These are phyloP conservation scores for Scylla paramamosain DNA, from an alignment of 1,140 invertebrate species.

Conservation along the genomic window DNA sequence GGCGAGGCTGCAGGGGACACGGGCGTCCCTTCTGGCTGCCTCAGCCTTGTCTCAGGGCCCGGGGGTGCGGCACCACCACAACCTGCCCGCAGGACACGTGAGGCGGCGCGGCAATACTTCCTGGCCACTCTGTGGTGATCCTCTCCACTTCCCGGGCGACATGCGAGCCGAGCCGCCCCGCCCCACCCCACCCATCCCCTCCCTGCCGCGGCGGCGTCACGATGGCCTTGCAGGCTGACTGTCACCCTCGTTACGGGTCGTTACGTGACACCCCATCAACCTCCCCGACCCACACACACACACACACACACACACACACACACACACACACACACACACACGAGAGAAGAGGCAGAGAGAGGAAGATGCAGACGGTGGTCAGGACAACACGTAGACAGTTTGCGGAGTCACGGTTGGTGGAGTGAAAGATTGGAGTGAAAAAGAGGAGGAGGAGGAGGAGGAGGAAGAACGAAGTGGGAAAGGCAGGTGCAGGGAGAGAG, in stretches of 20 bases:
- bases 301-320: neutral
- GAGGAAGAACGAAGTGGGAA: neutral
- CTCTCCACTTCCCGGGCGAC: too few species aligned
- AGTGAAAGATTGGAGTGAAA: neutral
- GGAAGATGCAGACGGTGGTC: neutral
- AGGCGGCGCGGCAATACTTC: too few species aligned
- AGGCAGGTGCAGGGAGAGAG: neutral
- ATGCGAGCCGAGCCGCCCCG: neutral
- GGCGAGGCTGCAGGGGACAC: neutral
- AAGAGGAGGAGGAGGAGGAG: neutral
- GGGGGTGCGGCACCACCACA: too few species aligned
- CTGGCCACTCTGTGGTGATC: too few species aligned
- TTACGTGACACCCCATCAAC: neutral
- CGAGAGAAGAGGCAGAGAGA: neutral
- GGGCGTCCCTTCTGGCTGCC: neutral
- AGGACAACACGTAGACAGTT: neutral
- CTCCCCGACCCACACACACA: neutral
- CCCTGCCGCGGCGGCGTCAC: neutral
- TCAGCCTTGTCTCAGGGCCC: too few species aligned
- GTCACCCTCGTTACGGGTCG: conserved; percentile 44
- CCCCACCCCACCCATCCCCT: neutral
- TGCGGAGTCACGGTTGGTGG: neutral
- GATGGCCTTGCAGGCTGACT: conserved; percentile 27
- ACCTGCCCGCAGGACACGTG: too few species aligned
- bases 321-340: neutral